Base-by-base conservation (phyloP, 2,888 invertebrate species). In the Tiphia femorata region DNA sequence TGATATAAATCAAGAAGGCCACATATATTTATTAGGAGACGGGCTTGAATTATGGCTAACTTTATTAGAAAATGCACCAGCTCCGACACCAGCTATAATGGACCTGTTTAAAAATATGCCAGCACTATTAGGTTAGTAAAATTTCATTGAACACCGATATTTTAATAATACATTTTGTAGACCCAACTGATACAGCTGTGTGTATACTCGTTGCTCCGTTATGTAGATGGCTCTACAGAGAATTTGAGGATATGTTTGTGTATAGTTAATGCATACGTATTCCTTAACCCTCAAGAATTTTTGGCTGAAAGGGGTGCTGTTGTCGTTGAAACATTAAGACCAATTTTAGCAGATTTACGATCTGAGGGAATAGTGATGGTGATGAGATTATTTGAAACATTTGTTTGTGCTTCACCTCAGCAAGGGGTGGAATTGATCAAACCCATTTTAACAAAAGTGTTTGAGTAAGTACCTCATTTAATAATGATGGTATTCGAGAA, bases 1-100 rank as follows among this genome's bases (percentile, higher is more conserved):
- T 0, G 92, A 95, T 75, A 87, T 93, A 0, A 87, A 89, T 60
- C 91, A 94, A 78, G 89, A 91, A 49, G 89, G 92, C 0, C 94
- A 96, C 81, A 92, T 97, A 48, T 97, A 97, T 82, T 87, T 97
- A 47, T 85, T 96, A 68, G 97, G 97, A 83, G 97, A 98, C 80
- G 96, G 96, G 2, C 85, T 97, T 30, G 94, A 95, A 68, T 86
- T 98, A 55, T 97, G 97, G 96, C 86, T 92, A 49, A 92, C 92
- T 0, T 88, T 95, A 16, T 85, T 97, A 58, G 92, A 95, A 81
- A 91, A 92, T 79, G 87, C 91, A 3, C 88, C 92, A 0, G 84
- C 86, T 0, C 86, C 90, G 64, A 88, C 89, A 0, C 84, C 86
- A 0, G 84, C 85, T 0, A 86, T 94, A 38, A 84, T 95, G 77